Percentiles rank a stretch among this genome's conserved stretches.
phyloP scores from a whole-genome alignment of 2,113 vertebrate species.

The Ageneiosus marmoratus region DNA sequence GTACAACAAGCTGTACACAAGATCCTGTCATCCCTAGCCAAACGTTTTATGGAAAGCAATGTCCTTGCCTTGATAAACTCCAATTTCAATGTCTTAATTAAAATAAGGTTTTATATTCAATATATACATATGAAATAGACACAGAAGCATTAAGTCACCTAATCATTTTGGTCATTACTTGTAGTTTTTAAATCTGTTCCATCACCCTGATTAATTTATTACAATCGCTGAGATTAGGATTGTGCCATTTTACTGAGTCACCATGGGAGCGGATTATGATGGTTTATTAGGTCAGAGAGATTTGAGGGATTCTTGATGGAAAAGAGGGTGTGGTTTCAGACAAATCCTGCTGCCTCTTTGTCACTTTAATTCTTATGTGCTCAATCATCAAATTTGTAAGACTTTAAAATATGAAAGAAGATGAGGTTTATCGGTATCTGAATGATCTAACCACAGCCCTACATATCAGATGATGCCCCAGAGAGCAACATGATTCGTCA shows the following conservation, averaged over 20 bases:
- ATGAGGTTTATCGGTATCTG: not conserved
- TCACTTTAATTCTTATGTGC: conserved; percentile 53
- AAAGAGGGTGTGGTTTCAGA: conserved; percentile 67
- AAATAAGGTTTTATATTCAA: not conserved
- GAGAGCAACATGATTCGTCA: conserved; percentile 27
- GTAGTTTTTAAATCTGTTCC: not conserved
- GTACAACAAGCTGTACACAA: not conserved
- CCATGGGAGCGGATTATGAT: not conserved
- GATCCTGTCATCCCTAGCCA: not conserved
- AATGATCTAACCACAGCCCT: conserved; percentile 30
- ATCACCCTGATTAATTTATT: conserved; percentile 28
- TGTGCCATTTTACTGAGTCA: conserved; percentile 23
- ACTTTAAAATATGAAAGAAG: not conserved
- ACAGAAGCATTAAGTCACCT: not conserved
- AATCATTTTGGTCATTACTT: not conserved
- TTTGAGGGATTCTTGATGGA: conserved; percentile 64
- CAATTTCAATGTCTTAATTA: not conserved
- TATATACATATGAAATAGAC: not conserved
- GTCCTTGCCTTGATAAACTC: not conserved
- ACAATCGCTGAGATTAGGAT: conserved; percentile 13
- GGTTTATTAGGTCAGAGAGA: conserved; percentile 56
- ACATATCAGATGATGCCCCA: conserved; percentile 37
- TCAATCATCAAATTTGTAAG: not conserved
- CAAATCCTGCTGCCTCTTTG: conserved; percentile 68
- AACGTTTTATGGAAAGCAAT: not conserved